Evolutionary conservation across 92 coral and sea anemone genomes (phyloP).

Genomic region (Epizoanthus illoricatus): DNA sequence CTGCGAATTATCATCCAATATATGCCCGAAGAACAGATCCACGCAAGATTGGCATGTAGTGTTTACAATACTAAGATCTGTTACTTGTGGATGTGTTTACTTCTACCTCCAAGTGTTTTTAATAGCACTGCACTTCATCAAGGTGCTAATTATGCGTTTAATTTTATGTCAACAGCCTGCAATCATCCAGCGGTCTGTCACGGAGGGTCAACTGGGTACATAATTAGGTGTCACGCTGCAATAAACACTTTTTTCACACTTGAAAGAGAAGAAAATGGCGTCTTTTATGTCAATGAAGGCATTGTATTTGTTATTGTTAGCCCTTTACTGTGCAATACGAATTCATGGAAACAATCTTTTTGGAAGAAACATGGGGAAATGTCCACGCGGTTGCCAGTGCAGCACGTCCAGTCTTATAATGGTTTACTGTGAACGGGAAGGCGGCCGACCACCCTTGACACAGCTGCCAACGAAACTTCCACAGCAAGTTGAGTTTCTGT

Average conservation of each 20-base stretch:
- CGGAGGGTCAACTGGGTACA: slow-evolving; percentile 11
- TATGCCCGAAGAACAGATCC: slow-evolving; percentile 1
- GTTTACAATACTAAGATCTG: too few species aligned
- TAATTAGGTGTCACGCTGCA: slow-evolving; percentile 37
- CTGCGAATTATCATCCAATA: background rate
- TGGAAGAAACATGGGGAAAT: slow-evolving; percentile 17
- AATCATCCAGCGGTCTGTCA: slow-evolving; percentile 41
- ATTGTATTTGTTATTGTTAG: slow-evolving; percentile 27
- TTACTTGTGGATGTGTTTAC: background rate
- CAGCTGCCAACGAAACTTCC: slow-evolving; percentile 79
- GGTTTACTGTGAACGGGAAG: slow-evolving; percentile 49
- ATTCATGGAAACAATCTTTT: slow-evolving; percentile 12
- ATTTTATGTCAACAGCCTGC: slow-evolving; percentile 43
- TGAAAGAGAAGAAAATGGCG: slow-evolving; percentile 37
- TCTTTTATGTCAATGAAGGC: slow-evolving; percentile 42
- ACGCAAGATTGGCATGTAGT: too few species aligned
- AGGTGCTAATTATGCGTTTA: background rate
- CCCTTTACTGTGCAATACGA: slow-evolving; percentile 3
- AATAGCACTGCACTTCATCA: too few species aligned
- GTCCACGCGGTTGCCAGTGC: slow-evolving; percentile 28
- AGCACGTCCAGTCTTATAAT: slow-evolving; percentile 25
- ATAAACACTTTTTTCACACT: slow-evolving; percentile 30
- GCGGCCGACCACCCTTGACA: slow-evolving; percentile 36
- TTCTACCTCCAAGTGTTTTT: background rate
- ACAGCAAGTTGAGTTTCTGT: slow-evolving; percentile 53